These are phyloP conservation scores for Heliangelus exortis DNA, from an alignment of 2,797 vertebrate species.

Conservation along the genomic window DNA sequence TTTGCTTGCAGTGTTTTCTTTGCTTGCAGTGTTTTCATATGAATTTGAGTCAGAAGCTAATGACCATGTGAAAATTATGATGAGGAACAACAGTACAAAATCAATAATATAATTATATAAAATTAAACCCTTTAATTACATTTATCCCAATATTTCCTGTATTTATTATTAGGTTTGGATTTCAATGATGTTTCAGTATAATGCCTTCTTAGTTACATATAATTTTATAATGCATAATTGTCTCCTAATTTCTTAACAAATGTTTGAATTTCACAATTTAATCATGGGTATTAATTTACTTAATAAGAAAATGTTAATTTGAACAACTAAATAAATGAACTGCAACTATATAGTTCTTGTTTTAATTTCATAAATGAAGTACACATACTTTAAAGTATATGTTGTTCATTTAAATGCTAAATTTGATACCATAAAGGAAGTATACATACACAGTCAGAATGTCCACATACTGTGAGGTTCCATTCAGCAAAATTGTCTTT, in stretches of 20 bases:
- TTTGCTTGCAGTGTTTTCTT: background rate
- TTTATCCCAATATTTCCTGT: background rate
- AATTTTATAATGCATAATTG: conserved; percentile 26
- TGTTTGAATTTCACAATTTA: conserved; percentile 47
- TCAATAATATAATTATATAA: background rate
- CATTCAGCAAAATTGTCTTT: no score
- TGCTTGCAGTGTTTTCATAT: background rate
- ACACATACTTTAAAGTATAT: background rate
- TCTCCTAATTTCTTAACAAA: conserved; percentile 45
- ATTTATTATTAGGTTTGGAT: background rate
- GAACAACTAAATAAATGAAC: conserved; percentile 24
- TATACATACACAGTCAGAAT: background rate
- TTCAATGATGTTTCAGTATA: background rate
- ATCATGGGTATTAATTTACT: conserved; percentile 49
- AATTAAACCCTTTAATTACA: background rate
- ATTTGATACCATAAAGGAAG: background rate
- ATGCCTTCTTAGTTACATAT: background rate
- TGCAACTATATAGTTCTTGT: conserved; percentile 30
- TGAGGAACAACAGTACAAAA: background rate
- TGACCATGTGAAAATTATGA: background rate
- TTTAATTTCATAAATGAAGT: conserved; percentile 38
- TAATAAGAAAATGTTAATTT: conserved; percentile 60
- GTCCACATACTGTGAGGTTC: background rate
- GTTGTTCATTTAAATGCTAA: background rate
- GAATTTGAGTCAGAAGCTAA: background rate